Base-by-base conservation (phyloP, 2,113 vertebrate species). In the Shinisaurus crocodilurus region DNA sequence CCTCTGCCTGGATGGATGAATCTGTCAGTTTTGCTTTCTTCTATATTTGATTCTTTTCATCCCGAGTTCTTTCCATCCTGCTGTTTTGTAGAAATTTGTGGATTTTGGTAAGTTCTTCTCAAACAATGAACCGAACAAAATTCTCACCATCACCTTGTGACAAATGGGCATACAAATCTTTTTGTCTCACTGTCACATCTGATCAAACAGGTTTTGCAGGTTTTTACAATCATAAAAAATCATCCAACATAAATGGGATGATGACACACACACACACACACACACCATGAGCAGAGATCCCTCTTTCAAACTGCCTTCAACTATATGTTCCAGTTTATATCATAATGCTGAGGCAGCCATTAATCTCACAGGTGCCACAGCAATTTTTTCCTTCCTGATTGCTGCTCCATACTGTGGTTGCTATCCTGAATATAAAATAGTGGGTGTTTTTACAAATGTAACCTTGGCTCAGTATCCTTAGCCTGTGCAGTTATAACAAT, bases 361-460 rank as follows among this genome's bases (percentile, higher is more conserved):
- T 50, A 34, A 34, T 85, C 84, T 86, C 20, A 70, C 45, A 54
- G 7, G 13, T 69, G 27, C 40, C 40, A 85, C 5, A 32, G 13
- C 34, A 25, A 27, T 70, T 34, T 13, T 48, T 69, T n/a, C 60
- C 8, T 8, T 12, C 74, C 9, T n/a, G 34, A 23, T 50, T 50
- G 43, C 10, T 15, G 48, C 45, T 81, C 15, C 50, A 23, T 4
- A 25, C 6, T 82, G 16, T 37, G 32, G 80, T 60, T 34, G 25
- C n/a, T 87, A 29, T 15, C 50, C n/a, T 63, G 29, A 27, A 91
- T 18, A 82, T 72, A 88, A 93, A 67, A 85, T 93, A 40, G 83
- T 92, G 92, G 91, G 90, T 79, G 60, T 87, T 87, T 89, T 88
- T 89, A 92, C 70, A 94, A 94, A 95, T 94, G 94, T 84, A 45